Percentiles rank a stretch among this genome's conserved stretches.
Evolutionary conservation across 2,113 vertebrate genomes (phyloP).

Genomic region (Scopus umbretta): DNA sequence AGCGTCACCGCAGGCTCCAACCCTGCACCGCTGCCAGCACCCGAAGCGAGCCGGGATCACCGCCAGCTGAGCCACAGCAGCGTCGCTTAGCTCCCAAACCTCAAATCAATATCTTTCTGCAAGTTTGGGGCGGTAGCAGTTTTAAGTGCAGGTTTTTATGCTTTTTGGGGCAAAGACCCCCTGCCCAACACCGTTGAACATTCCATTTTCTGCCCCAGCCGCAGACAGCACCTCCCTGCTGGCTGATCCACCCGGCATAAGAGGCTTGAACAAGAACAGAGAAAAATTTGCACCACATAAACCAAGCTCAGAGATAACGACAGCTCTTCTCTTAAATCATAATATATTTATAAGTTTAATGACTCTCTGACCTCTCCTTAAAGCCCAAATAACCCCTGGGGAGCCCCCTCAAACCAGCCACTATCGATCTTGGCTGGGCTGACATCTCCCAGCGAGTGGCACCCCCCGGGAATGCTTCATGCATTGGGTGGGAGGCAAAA

Average conservation of each 20-base stretch:
- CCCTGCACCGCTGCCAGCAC: background rate
- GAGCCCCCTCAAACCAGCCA: background rate
- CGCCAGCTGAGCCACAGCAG: background rate
- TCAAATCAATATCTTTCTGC: background rate
- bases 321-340: constrained; percentile 28
- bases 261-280: background rate
- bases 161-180: background rate
- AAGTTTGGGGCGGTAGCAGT: background rate
- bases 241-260: background rate
- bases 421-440: constrained; percentile 32
- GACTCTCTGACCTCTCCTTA: constrained; percentile 58
- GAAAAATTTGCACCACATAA: background rate
- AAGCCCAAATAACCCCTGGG: constrained; percentile 39
- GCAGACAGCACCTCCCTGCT: background rate
- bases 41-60: fast-evolving
- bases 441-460: background rate
- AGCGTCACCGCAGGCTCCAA: background rate
- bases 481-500: fast-evolving
- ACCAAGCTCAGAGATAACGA: background rate
- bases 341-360: constrained; percentile 51
- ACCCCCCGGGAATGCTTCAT: background rate
- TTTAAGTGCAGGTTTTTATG: background rate
- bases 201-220: background rate
- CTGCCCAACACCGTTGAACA: background rate
- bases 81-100: background rate